A percentile compares a stretch with the other conserved stretches of the same genome.
phyloP scores from a whole-genome alignment of 2,888 invertebrate genomes.

The Dynastes tityus region DNA sequence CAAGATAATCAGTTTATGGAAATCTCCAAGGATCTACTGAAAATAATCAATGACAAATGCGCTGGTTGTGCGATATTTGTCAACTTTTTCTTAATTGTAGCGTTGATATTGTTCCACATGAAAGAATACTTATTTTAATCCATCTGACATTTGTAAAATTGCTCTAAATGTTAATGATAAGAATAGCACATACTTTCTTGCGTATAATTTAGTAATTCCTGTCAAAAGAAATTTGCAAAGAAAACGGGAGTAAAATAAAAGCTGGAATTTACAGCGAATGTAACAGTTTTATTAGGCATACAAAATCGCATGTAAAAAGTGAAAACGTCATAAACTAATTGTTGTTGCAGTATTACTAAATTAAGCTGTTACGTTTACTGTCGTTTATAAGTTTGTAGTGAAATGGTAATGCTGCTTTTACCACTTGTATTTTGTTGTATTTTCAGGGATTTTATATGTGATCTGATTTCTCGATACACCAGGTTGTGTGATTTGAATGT shows the following conservation, averaged over 20 bases:
- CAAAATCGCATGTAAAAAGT: background rate
- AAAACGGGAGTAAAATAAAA: background rate
- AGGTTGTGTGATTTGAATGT: too few relatives aligned
- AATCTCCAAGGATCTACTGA: conserved; percentile 52
- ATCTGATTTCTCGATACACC: too few relatives aligned
- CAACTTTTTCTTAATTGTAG: conserved; percentile 41
- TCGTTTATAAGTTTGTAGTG: too few relatives aligned
- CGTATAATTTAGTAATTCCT: background rate
- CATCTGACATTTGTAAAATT: background rate
- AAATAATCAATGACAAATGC: conserved; percentile 54
- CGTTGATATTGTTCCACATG: conserved; percentile 24
- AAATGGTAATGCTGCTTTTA: too few relatives aligned
- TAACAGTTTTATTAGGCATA: background rate
- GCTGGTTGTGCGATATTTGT: conserved; percentile 51
- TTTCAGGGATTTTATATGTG: too few relatives aligned
- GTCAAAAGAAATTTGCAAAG: background rate
- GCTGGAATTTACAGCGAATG: background rate
- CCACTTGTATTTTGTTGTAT: too few relatives aligned
- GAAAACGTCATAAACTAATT: too few relatives aligned
- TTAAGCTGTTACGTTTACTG: too few relatives aligned
- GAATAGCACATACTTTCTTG: background rate
- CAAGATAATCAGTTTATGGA: conserved; percentile 50
- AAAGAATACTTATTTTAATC: conserved; percentile 38
- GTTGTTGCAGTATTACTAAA: too few relatives aligned
- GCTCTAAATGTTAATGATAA: background rate